Evolutionary conservation across 2,888 invertebrate genomes (phyloP).

Genomic region (Abrostola tripartita): DNA sequence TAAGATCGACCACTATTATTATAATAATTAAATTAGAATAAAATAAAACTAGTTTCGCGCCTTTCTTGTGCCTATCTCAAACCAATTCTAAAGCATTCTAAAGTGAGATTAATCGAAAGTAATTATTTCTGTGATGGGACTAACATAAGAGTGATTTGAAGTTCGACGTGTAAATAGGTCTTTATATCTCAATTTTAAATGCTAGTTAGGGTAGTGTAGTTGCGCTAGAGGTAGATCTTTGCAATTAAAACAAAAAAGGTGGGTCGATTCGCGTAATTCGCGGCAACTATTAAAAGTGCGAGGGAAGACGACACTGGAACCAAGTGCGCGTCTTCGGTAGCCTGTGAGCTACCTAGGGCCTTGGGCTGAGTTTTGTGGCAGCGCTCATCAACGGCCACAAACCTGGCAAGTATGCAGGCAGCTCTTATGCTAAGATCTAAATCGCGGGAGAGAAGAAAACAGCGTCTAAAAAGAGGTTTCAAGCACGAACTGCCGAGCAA

Average conservation of each 20-base stretch:
- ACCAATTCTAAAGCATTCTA: constrained; percentile 78
- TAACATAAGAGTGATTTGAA: constrained; percentile 73
- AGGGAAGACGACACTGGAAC: background rate
- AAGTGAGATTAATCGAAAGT: constrained; percentile 75
- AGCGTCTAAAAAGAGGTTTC: constrained; percentile 91
- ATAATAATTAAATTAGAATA: constrained; percentile 69
- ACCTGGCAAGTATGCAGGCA: constrained; percentile 95
- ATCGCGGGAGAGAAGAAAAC: constrained; percentile 95
- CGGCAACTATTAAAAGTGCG: constrained; percentile 23
- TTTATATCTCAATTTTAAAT: constrained; percentile 54
- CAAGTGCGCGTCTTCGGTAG: constrained; percentile 52
- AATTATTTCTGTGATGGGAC: constrained; percentile 81
- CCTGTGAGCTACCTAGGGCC: constrained; percentile 51
- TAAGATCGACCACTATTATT: constrained; percentile 77
- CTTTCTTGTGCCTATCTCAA: constrained; percentile 86
- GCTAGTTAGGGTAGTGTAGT: constrained; percentile 72
- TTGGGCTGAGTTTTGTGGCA: constrained; percentile 68
- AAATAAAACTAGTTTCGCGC: constrained; percentile 77
- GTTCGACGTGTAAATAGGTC: constrained; percentile 74
- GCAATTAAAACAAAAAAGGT: constrained; percentile 37
- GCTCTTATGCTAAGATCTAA: constrained; percentile 97
- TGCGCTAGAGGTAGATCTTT: constrained; percentile 70
- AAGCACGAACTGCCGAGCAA: constrained; percentile 95
- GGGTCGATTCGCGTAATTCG: constrained; percentile 48
- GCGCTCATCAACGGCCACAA: constrained; percentile 76